Evolutionary conservation across 2,113 vertebrate genomes (phyloP), one percentile per base, ranked within the genome.

Genomic region (Danio rerio): DNA sequence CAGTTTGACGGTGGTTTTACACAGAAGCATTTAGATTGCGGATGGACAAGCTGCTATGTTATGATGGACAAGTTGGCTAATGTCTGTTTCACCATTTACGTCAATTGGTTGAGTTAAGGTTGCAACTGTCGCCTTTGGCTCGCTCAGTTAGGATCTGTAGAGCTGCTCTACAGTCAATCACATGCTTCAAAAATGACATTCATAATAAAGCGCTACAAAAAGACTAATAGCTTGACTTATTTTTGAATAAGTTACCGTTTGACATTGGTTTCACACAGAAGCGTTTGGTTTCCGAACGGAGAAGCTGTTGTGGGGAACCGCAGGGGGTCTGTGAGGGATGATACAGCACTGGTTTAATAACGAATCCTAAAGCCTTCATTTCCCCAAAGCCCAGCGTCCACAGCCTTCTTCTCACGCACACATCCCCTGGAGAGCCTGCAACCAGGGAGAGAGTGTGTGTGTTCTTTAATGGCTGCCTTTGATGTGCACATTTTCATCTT

Each of bases 281-380:
- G 73, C n/a, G 2, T 20, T 20, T 18, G 56, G 12, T 21, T 11
- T 49, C 42, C 74, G 47, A 42, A 31, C 49, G 15, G 12, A 77
- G 20, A 47, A 16, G 45, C 18, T 49, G 45, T 42, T 81, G 43
- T 77, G n/a, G 18, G 66, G 83, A 85, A 86, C 90, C 84, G 86
- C 88, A 78, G 88, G 90, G 91, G 92, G 88, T 87, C 90, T 76
- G 76, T 52, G 69, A 84, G 90, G 88, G 89, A 90, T 90, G 86
- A 90, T 88, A 90, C 89, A 68, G 88, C 88, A 89, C 92, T 91
- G 91, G 90, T 94, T 93, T 93, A 92, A 94, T 93, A 94, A 94
- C 90, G 91, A 94, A 94, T 93, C 88, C 87, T 90, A 93, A 95
- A 95, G 93, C 92, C 88, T 94, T 94, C 89, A 95, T 95, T 95